These are phyloP conservation scores for Hylyphantes graminicola DNA, from an alignment of 1,140 invertebrate species.

Conservation along the genomic window DNA sequence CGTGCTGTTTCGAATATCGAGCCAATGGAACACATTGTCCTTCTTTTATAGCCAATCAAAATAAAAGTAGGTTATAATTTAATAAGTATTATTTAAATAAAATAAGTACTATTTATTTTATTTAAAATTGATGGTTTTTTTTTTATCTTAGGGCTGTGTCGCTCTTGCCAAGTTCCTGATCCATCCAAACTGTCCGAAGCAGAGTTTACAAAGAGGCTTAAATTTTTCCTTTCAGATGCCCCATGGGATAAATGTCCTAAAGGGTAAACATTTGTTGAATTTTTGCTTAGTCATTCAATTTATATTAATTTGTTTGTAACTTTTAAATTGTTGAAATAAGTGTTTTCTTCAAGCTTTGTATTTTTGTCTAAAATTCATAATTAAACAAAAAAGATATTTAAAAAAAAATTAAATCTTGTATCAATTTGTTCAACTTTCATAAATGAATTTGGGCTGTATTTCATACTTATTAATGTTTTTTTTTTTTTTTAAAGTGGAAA, in stretches of 20 bases:
- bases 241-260: conserved; percentile 56
- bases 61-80: conserved; percentile 5
- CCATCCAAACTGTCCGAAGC: neutral
- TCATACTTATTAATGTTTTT: conserved; percentile 4
- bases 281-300: neutral
- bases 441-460: neutral
- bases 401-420: no score
- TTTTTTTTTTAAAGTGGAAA: conserved; percentile 41
- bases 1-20: conserved; percentile 60
- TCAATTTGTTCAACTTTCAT: neutral
- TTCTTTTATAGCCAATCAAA: conserved; percentile 36
- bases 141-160: conserved; percentile 24
- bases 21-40: conserved; percentile 59
- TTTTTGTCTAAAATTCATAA: no score
- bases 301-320: neutral
- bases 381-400: no score
- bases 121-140: conserved; percentile 1
- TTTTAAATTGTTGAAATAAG: neutral
- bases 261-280: conserved; percentile 23
- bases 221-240: conserved; percentile 44
- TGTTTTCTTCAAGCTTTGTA: neutral
- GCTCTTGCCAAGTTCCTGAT: neutral
- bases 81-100: no score
- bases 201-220: conserved; percentile 46
- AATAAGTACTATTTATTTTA: neutral